These are phyloP conservation scores for Malurus elegans DNA, from an alignment of 2,113 vertebrate species.

Conservation along the genomic window DNA sequence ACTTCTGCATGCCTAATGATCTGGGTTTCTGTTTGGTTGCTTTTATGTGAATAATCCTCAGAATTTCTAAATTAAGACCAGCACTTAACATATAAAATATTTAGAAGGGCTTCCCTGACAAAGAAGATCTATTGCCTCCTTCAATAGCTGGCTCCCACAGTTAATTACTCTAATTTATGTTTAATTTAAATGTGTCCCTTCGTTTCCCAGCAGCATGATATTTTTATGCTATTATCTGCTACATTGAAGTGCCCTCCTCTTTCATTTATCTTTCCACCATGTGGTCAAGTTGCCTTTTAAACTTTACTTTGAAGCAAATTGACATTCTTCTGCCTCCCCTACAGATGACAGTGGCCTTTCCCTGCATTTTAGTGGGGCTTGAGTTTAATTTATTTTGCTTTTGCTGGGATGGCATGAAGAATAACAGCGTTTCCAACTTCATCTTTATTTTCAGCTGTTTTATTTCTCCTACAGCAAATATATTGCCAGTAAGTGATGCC, in stretches of 20 bases:
- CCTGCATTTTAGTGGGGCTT: background rate
- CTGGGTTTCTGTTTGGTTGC: background rate
- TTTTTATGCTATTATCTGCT: background rate
- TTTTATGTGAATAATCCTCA: background rate
- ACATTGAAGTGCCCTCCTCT: background rate
- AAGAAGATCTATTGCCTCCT: background rate
- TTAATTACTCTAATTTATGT: conserved; percentile 3
- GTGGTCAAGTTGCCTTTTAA: background rate
- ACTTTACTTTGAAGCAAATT: background rate
- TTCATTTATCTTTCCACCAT: background rate
- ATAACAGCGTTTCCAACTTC: background rate
- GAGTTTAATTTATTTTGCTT: background rate
- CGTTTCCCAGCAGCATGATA: background rate
- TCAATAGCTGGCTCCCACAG: background rate
- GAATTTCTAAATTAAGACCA: conserved; percentile 6
- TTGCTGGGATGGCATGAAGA: background rate
- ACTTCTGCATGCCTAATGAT: background rate
- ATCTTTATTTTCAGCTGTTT: background rate
- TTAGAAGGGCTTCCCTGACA: conserved; percentile 4
- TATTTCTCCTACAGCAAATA: background rate
- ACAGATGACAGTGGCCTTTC: background rate
- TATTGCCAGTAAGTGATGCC: background rate
- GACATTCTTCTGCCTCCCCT: background rate
- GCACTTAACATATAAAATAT: conserved; percentile 6
- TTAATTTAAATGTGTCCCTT: background rate